Evolutionary conservation across 2,888 invertebrate species (phyloP), one percentile per base, ranked within the genome.

Genomic region (Aphidoletes aphidimyza): DNA sequence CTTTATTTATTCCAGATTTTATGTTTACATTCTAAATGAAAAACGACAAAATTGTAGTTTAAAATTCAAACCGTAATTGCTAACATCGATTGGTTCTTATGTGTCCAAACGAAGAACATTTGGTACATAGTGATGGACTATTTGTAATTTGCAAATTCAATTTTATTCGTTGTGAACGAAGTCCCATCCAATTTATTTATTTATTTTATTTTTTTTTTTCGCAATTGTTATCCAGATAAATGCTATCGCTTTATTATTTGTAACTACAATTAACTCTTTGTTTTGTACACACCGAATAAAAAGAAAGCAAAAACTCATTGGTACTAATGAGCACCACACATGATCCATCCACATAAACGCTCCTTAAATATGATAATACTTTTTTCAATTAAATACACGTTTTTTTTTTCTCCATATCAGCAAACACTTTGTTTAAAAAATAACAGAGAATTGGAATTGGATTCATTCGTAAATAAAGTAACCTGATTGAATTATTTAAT

Each of bases 21-120:
- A n/a, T 54, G n/a, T 30, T 69, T 69, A 69, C 69, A 69, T 69
- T 26, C 69, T 69, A 69, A 69, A 69, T 69, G 34, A 69, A 69
- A 69, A 69, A 0, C 11, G 5, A 14, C 30, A 30, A 42, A n/a
- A n/a, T n/a, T 69, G 30, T 30, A 69, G 2, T 5, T 69, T 30
- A 14, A 1, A 30, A 30, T 30, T 69, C 22, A 2, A 47, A 17
- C 6, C 2, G n/a, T 69, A 30, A 69, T 69, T 69, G 34, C 69
- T 69, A 69, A 69, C 30, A 69, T 69, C 69, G 69, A 2, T 69
- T 69, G 69, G 69, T 69, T 69, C 69, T 30, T 69, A 5, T 26
- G 30, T 17, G n/a, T 69, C 54, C 54, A 54, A n/a, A 69, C 17
- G 69, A 30, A 69, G 11, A 30, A 11, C 30, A 69, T 30, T 69